phyloP scores from a whole-genome alignment of 2,888 invertebrate genomes.

The Argyresthia goedartella region DNA sequence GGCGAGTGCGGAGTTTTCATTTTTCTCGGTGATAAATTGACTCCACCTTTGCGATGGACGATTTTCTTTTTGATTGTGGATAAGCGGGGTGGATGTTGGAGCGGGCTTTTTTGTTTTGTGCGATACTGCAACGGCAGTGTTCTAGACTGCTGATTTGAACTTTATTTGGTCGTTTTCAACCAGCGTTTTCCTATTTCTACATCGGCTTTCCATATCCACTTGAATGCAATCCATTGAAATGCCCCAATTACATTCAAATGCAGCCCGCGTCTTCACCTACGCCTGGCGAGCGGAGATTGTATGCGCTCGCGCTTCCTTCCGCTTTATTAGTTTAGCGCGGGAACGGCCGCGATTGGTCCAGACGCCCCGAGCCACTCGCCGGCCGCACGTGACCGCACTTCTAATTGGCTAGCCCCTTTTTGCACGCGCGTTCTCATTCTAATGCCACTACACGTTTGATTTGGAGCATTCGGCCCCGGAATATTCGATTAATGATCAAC shows the following conservation, averaged over 20 bases:
- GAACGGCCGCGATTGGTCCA: conserved; percentile 49
- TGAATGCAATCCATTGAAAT: neutral
- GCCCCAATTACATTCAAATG: conserved; percentile 5
- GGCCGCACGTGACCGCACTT: conserved; percentile 39
- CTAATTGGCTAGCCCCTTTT: neutral
- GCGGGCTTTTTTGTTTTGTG: conserved; percentile 18
- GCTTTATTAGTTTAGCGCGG: conserved; percentile 55
- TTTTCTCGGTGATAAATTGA: conserved; percentile 66
- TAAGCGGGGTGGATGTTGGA: too few relatives aligned
- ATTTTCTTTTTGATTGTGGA: conserved; percentile 46
- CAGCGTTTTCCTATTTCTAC: conserved; percentile 11
- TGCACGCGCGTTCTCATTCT: neutral
- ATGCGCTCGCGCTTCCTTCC: conserved; percentile 51
- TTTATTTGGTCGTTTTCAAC: conserved; percentile 19
- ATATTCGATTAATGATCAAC: conserved; percentile 22
- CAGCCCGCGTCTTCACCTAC: conserved; percentile 4
- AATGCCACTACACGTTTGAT: neutral
- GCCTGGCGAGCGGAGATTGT: conserved; percentile 26
- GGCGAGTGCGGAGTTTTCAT: conserved; percentile 55
- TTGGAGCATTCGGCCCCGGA: neutral
- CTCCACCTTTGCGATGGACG: conserved; percentile 58
- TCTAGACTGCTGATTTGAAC: too few relatives aligned
- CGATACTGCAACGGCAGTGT: too few relatives aligned
- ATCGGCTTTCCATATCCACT: conserved; percentile 2
- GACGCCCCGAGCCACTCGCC: conserved; percentile 29